phyloP scores from a whole-genome alignment of 2,113 vertebrate species.

The Boleophthalmus pectinirostris region DNA sequence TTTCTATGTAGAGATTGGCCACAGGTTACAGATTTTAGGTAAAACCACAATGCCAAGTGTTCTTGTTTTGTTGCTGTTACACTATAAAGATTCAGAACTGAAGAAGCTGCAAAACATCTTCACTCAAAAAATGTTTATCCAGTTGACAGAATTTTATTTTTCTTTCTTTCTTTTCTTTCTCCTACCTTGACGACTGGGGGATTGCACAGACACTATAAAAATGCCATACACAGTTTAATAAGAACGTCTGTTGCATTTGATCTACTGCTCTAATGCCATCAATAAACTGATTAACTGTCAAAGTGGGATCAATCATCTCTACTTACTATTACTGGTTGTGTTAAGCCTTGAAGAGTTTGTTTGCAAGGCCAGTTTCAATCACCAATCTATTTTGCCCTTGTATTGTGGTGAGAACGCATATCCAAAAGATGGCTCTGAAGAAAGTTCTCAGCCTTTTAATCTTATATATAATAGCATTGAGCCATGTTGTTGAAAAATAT shows the following conservation, averaged over 20 bases:
- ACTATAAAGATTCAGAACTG: slow-evolving; percentile 1
- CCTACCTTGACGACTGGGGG: too few species aligned
- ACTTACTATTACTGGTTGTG: too few species aligned
- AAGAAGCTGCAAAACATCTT: too few species aligned
- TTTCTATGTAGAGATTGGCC: slow-evolving; percentile 66
- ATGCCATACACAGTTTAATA: not conserved
- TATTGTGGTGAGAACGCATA: not conserved
- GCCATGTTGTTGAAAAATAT: not conserved
- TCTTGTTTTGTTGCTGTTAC: slow-evolving; percentile 41
- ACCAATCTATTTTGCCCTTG: not conserved
- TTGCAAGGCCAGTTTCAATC: too few species aligned
- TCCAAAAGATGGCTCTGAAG: not conserved
- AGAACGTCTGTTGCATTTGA: not conserved
- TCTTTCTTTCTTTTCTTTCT: too few species aligned
- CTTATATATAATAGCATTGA: not conserved
- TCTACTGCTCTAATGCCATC: not conserved
- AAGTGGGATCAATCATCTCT: not conserved
- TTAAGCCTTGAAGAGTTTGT: not conserved
- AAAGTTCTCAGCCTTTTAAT: not conserved
- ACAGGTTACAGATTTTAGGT: slow-evolving; percentile 66
- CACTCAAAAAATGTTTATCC: too few species aligned
- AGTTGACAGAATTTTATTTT: too few species aligned
- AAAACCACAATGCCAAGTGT: slow-evolving; percentile 55
- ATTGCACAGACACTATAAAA: too few species aligned
- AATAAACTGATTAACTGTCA: not conserved